phyloP scores from a whole-genome alignment of 2,113 vertebrate genomes.

The Amia ocellicauda region DNA sequence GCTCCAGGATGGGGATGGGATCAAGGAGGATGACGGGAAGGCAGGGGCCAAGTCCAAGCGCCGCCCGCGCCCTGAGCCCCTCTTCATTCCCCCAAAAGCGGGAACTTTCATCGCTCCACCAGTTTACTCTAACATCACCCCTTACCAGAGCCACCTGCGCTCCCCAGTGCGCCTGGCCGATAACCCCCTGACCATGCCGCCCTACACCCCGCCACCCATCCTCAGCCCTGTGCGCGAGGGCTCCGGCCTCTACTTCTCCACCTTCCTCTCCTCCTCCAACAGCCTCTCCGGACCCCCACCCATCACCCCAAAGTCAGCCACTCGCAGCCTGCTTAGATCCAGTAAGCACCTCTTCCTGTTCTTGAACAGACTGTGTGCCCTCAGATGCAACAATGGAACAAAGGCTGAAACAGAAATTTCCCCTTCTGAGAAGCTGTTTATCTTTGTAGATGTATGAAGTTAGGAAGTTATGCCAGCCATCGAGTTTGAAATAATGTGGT shows the following conservation, averaged over 20 bases:
- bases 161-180: conserved; percentile 87
- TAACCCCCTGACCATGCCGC: conserved; percentile 85
- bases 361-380: too few relatives aligned
- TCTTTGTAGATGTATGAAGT: too few relatives aligned
- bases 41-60: conserved; percentile 81
- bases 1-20: conserved; percentile 39
- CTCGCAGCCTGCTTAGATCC: conserved; percentile 87
- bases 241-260: conserved; percentile 94
- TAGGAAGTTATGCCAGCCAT: too few relatives aligned
- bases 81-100: conserved; percentile 94
- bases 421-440: too few relatives aligned
- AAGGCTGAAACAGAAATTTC: too few relatives aligned
- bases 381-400: too few relatives aligned
- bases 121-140: conserved; percentile 87
- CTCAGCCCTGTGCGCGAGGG: conserved; percentile 96
- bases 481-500: too few relatives aligned
- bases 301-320: conserved; percentile 87
- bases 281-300: conserved; percentile 76
- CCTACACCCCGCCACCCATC: conserved; percentile 94
- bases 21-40: conserved; percentile 76
- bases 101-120: conserved; percentile 87
- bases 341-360: conserved; percentile 68
- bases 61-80: conserved; percentile 86
- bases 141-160: conserved; percentile 94
- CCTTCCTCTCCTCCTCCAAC: conserved; percentile 78